Percentiles rank a stretch among this genome's conserved stretches.
Evolutionary conservation across 2,888 invertebrate genomes (phyloP).

Genomic region (Microplitis deprimator): DNA sequence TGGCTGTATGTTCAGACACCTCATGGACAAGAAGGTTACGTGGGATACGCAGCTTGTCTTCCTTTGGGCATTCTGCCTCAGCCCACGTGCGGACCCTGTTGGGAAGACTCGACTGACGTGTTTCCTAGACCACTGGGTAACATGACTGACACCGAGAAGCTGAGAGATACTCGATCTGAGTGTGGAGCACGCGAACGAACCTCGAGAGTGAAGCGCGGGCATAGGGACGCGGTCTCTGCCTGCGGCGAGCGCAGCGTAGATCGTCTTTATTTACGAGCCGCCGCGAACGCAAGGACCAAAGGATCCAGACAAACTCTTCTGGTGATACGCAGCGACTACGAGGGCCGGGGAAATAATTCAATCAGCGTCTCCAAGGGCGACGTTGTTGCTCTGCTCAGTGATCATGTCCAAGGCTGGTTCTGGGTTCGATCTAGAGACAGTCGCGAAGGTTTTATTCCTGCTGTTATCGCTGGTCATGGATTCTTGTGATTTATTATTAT

Average conservation of each 20-base stretch:
- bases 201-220: conserved; percentile 63
- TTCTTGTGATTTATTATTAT: conserved; percentile 75
- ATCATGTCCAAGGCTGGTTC: conserved; percentile 82
- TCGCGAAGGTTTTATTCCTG: conserved; percentile 83
- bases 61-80: conserved; percentile 83
- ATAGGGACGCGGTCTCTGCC: conserved; percentile 67
- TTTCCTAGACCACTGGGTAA: conserved; percentile 87
- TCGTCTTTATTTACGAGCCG: conserved; percentile 78
- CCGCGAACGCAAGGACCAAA: conserved; percentile 67
- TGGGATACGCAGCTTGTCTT: conserved; percentile 82
- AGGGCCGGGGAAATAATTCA: conserved; percentile 75
- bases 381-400: conserved; percentile 80
- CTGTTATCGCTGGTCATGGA: conserved; percentile 83
- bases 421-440: conserved; percentile 82
- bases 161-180: conserved; percentile 79
- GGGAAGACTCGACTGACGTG: conserved; percentile 87
- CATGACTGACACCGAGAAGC: conserved; percentile 85
- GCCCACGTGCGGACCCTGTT: conserved; percentile 78
- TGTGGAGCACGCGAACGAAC: conserved; percentile 75
- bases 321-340: conserved; percentile 80
- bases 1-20: conserved; percentile 91
- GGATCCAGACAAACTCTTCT: conserved; percentile 79
- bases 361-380: conserved; percentile 81
- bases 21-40: conserved; percentile 88
- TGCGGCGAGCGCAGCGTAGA: conserved; percentile 84